Evolutionary conservation across 2,113 vertebrate genomes (phyloP).

Genomic region (Caranx melampygus): DNA sequence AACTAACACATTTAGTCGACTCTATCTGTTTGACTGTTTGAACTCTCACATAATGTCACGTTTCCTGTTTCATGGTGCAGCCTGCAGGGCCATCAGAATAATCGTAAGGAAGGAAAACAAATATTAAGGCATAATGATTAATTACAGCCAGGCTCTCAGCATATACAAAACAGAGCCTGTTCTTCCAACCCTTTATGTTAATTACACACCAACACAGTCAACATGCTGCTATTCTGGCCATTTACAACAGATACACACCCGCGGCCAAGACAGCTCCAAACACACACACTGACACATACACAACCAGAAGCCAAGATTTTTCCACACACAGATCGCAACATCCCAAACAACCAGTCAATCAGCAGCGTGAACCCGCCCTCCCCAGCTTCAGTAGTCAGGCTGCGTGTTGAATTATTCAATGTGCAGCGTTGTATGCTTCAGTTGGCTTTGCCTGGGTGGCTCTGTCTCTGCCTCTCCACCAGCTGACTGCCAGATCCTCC

Average conservation of each 20-base stretch:
- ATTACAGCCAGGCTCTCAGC: background rate
- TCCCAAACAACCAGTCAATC: constrained; percentile 46
- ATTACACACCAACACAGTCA: background rate
- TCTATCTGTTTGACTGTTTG: no score
- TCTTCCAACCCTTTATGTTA: background rate
- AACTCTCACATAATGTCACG: no score
- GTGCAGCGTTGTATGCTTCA: constrained; percentile 52
- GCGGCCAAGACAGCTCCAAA: background rate
- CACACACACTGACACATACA: background rate
- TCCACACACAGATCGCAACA: constrained; percentile 14
- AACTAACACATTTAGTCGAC: no score
- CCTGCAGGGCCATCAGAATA: background rate
- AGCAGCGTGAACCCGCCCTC: constrained; percentile 35
- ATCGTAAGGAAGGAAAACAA: background rate
- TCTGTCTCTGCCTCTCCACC: constrained; percentile 45
- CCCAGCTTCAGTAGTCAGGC: constrained; percentile 19
- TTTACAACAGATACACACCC: background rate
- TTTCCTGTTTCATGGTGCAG: background rate
- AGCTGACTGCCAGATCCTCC: constrained; percentile 54
- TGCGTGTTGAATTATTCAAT: constrained; percentile 76
- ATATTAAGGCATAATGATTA: background rate
- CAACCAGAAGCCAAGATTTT: constrained; percentile 25
- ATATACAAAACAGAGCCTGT: background rate
- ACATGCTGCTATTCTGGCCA: background rate
- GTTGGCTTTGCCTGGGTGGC: constrained; percentile 46